A percentile compares a stretch with the other conserved stretches of the same genome.
phyloP scores from a whole-genome alignment of 1,140 invertebrate species.

The Tetranychus cinnabarinus region DNA sequence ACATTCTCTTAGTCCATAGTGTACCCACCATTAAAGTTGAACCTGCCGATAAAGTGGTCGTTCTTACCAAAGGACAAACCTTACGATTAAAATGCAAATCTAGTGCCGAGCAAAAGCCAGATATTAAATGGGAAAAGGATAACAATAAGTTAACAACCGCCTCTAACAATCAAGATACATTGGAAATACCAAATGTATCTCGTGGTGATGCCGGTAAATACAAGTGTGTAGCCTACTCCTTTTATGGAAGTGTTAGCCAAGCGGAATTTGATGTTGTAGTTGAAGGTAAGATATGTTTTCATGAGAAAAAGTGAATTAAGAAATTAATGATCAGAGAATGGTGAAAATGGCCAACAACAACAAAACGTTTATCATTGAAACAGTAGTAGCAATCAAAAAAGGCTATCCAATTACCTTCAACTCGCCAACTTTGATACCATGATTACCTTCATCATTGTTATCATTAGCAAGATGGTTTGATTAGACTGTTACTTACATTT shows the following conservation, averaged over 20 bases:
- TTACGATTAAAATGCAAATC: not conserved
- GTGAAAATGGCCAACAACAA: too few species aligned
- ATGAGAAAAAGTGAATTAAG: too few species aligned
- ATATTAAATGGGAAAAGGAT: not conserved
- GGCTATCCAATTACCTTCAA: too few species aligned
- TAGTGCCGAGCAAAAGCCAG: not conserved
- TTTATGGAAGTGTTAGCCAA: not conserved
- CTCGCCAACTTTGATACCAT: too few species aligned
- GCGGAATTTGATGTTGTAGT: not conserved
- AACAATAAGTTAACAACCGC: not conserved
- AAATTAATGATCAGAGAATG: too few species aligned
- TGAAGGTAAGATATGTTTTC: not conserved
- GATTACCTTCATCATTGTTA: too few species aligned
- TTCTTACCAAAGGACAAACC: not conserved
- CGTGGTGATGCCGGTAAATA: not conserved
- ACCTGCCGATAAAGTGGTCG: not conserved
- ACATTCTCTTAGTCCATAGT: not conserved
- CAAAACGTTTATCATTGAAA: too few species aligned
- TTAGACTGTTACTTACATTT: too few species aligned
- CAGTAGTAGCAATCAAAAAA: too few species aligned
- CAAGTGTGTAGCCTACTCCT: not conserved
- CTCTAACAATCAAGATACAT: not conserved
- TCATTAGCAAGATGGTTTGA: too few species aligned
- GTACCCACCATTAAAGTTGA: not conserved
- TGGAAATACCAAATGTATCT: not conserved